Base-by-base conservation (phyloP, 2,797 vertebrate genomes). In the Oryzias sinensis region DNA sequence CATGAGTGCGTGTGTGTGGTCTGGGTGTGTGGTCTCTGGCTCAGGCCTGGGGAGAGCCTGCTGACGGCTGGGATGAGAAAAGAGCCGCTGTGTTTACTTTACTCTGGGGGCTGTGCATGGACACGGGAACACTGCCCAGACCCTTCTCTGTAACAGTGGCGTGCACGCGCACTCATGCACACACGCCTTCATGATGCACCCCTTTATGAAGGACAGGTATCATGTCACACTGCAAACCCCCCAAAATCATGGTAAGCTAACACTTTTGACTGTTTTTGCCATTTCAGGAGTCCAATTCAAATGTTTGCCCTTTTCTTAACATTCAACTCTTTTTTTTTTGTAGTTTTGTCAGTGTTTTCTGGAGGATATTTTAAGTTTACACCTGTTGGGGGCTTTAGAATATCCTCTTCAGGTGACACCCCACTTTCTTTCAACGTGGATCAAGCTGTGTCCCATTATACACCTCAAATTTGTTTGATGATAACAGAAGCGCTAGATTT, bases 61-160 rank as follows among this genome's bases (percentile, higher is more conserved):
- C 87, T 89, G 88, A 90, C 88, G 88, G 89, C 86, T 84, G 81
- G 87, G 89, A 90, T 91, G 90, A 91, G 94, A 93, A 90, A 94
- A 91, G 92, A 94, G 92, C 93, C 89, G 87, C 84, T 83, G 82
- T 96, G 95, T 97, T 97, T 96, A 96, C 95, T 95, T 96, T 96
- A 94, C 94, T 95, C 88, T 94, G 83, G 89, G 86, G 88, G 89
- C 86, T 79, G 92, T 86, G 91, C 94, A 94, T 92, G 93, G 93
- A 95, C 93, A 93, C 93, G 91, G 93, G 93, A 95, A 93, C 92
- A 91, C 90, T 92, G 95, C 93, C 93, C 93, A 89, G 93, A 83
- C 78, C 89, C 91, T 76, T 75, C 90, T 92, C 91, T 82, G 27
- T 74, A 77, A 68, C 75, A 72, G 63, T 37, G 43, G 5, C 56